A percentile compares a stretch with the other conserved stretches of the same genome.
Evolutionary conservation across 2,888 invertebrate species (phyloP).

Genomic region (Scaptomyza polygonia): DNA sequence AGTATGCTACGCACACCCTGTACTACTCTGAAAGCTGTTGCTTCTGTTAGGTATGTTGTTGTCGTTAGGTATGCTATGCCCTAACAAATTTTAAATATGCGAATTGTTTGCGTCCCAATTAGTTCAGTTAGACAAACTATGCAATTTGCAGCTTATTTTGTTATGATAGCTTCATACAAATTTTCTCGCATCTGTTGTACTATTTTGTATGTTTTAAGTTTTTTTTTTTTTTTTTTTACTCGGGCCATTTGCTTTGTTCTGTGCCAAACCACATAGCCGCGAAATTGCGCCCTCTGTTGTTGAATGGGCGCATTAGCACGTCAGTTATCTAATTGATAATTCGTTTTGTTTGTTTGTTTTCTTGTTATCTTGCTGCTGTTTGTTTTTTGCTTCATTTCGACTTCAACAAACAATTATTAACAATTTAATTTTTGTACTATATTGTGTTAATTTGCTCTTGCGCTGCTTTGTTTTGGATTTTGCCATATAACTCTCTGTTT

Average conservation of each 20-base stretch:
- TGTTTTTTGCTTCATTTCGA: constrained; percentile 32
- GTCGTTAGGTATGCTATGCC: no score
- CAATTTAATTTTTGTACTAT: constrained; percentile 76
- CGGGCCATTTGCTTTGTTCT: constrained; percentile 24
- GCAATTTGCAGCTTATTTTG: constrained; percentile 66
- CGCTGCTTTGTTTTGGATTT: constrained; percentile 32
- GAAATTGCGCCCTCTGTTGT: constrained; percentile 9
- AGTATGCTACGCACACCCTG: constrained; percentile 44
- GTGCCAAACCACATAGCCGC: constrained; percentile 6
- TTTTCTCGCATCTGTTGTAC: constrained; percentile 75
- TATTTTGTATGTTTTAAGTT: constrained; percentile 14
- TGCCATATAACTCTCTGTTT: constrained; percentile 42
- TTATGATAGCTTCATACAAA: constrained; percentile 58
- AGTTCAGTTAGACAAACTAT: constrained; percentile 59
- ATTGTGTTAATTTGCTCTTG: constrained; percentile 31
- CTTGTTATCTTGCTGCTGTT: constrained; percentile 26
- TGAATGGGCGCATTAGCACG: constrained; percentile 4
- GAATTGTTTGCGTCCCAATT: constrained; percentile 66
- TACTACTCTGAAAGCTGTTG: constrained; percentile 27
- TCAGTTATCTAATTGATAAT: constrained; percentile 28
- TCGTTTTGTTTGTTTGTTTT: constrained; percentile 9
- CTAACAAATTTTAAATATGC: constrained; percentile 36
- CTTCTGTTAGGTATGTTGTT: constrained; percentile 27
- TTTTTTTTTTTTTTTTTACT: constrained; percentile 16
- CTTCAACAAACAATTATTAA: constrained; percentile 69